Evolutionary conservation across 2,888 invertebrate species (phyloP).

Genomic region (Limnephilus rhombicus): DNA sequence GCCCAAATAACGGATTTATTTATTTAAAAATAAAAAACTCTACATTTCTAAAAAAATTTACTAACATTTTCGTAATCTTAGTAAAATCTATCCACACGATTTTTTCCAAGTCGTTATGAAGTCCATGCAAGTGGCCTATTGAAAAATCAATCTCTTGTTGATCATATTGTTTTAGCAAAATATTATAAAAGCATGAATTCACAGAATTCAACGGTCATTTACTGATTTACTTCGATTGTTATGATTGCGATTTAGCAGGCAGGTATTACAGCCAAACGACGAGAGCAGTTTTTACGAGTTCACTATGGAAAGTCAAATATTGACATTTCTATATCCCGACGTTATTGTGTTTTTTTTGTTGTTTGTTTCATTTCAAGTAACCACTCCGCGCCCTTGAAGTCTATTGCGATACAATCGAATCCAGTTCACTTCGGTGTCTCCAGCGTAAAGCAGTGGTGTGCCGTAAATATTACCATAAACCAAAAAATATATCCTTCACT

Average conservation of each 20-base stretch:
- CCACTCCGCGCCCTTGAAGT: conserved; percentile 60
- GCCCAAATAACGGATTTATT: too few relatives aligned
- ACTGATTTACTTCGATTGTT: not conserved
- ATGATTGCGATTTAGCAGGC: too few relatives aligned
- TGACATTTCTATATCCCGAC: not conserved
- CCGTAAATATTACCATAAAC: not conserved
- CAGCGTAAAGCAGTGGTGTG: conserved; percentile 1
- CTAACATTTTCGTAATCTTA: too few relatives aligned
- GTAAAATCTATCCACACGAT: too few relatives aligned
- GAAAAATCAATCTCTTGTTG: not conserved
- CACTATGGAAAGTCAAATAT: conserved; percentile 1
- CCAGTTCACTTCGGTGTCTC: conserved; percentile 44
- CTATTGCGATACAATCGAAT: conserved; percentile 60
- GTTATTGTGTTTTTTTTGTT: conserved; percentile 29
- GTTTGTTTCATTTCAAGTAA: conserved; percentile 38
- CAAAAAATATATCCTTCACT: too few relatives aligned
- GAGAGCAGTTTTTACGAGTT: not conserved
- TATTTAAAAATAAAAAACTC: too few relatives aligned
- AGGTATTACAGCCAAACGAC: not conserved
- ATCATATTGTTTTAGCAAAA: not conserved
- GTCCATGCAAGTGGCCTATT: too few relatives aligned
- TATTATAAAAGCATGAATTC: not conserved
- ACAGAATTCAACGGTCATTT: not conserved
- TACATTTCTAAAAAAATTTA: too few relatives aligned
- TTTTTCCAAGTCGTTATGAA: too few relatives aligned